Evolutionary conservation across 2,888 invertebrate species (phyloP).

Genomic region (Chloroclystis v-ata): DNA sequence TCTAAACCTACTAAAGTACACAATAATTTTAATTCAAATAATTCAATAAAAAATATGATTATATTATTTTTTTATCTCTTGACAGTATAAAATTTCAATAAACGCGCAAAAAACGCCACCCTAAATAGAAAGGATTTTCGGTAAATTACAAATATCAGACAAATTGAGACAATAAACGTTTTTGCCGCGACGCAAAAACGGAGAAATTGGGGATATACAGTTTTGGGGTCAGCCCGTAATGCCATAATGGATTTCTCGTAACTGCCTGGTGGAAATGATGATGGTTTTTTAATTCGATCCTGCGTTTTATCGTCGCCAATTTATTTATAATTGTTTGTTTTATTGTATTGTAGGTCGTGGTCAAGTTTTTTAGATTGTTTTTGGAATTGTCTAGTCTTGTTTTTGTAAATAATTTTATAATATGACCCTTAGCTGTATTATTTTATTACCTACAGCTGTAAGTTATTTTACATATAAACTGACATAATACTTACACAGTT

Average conservation of each 20-base stretch:
- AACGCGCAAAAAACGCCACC: too few relatives aligned
- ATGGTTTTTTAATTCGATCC: constrained; percentile 27
- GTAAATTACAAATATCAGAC: constrained; percentile 46
- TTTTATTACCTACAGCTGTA: too few relatives aligned
- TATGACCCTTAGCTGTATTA: too few relatives aligned
- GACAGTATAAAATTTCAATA: too few relatives aligned
- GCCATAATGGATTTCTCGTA: constrained; percentile 22
- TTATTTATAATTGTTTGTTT: constrained; percentile 12
- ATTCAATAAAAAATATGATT: too few relatives aligned
- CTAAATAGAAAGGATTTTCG: constrained; percentile 50
- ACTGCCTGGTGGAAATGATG: constrained; percentile 27
- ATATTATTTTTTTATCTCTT: too few relatives aligned
- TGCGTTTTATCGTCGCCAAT: constrained; percentile 25
- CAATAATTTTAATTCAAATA: too few relatives aligned
- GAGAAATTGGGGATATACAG: constrained; percentile 21
- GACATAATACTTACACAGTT: too few relatives aligned
- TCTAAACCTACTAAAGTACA: too few relatives aligned
- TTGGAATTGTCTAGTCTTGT: neutral
- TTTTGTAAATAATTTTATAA: too few relatives aligned
- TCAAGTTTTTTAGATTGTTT: neutral
- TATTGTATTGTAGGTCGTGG: neutral
- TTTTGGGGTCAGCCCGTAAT: constrained; percentile 29
- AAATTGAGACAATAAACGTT: constrained; percentile 33
- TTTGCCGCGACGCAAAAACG: constrained; percentile 30
- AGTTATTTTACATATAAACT: too few relatives aligned